phyloP scores from a whole-genome alignment of 2,797 vertebrate species.

The Steatocranus sp. region DNA sequence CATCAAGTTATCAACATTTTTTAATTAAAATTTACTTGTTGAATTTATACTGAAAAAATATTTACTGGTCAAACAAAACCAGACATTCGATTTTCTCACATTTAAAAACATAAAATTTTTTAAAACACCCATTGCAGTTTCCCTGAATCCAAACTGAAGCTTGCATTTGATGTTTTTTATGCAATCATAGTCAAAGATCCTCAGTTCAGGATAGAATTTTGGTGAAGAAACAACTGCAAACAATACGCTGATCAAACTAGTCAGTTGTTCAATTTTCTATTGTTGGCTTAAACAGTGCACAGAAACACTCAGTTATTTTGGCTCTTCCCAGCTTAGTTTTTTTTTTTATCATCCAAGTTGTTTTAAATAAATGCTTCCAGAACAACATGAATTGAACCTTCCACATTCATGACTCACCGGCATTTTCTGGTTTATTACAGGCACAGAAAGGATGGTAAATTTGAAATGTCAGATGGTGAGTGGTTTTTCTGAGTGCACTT shows the following conservation, averaged over 20 bases:
- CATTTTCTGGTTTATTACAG: slow-evolving; percentile 32
- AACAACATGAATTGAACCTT: slow-evolving; percentile 2
- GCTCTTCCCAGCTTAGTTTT: background rate
- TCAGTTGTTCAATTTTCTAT: background rate
- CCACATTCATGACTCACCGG: background rate
- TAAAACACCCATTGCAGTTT: background rate
- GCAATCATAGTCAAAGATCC: background rate
- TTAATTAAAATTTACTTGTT: background rate
- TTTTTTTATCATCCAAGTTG: background rate
- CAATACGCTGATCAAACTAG: background rate
- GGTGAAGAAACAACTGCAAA: background rate
- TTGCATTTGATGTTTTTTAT: accelerated
- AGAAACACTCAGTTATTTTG: background rate
- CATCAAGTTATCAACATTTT: background rate
- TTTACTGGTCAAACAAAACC: background rate
- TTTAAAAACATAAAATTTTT: background rate
- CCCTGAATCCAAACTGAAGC: background rate
- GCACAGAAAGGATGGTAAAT: slow-evolving; percentile 18
- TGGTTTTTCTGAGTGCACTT: slow-evolving; percentile 31
- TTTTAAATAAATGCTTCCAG: background rate
- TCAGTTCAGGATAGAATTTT: background rate
- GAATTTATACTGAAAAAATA: background rate
- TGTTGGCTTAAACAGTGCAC: background rate
- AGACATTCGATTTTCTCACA: background rate
- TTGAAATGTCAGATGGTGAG: slow-evolving; percentile 45